These are phyloP conservation scores for Cladopsammia gracilis DNA, from an alignment of 64 coral and sea anemone genomes.

Conservation along the genomic window DNA sequence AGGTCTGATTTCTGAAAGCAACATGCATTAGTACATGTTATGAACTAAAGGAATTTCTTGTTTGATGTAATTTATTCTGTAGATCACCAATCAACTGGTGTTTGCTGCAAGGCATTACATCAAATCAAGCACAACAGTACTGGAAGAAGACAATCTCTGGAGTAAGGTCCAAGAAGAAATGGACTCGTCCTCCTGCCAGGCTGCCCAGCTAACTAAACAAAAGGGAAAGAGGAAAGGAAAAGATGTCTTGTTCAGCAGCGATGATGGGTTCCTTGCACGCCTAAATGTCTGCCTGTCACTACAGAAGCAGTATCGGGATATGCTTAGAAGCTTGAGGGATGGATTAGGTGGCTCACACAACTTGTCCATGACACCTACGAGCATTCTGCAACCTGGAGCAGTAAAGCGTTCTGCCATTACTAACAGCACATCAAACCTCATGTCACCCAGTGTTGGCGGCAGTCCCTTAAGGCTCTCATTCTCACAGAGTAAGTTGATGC, in stretches of 20 bases:
- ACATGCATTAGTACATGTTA: too few species aligned
- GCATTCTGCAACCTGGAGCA: constrained; percentile 34
- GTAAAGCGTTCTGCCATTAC: constrained; percentile 57
- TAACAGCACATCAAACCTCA: constrained; percentile 86
- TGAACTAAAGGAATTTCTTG: too few species aligned
- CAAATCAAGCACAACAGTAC: constrained; percentile 54
- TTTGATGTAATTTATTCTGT: background rate
- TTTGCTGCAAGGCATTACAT: constrained; percentile 83
- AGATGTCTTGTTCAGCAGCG: constrained; percentile 53
- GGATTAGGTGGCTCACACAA: constrained; percentile 82
- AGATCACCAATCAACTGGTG: constrained; percentile 98
- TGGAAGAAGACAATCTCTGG: constrained; percentile 95
- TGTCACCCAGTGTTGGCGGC: constrained; percentile 62
- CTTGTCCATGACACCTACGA: constrained; percentile 66
- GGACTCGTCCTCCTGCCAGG: background rate
- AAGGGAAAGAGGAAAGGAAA: constrained; percentile 81
- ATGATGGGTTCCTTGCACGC: constrained; percentile 86
- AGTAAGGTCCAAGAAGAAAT: constrained; percentile 86
- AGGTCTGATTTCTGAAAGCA: too few species aligned
- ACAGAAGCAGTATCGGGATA: constrained; percentile 97
- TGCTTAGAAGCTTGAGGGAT: constrained; percentile 90
- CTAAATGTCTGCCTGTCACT: constrained; percentile 88
- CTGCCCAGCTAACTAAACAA: constrained; percentile 21
- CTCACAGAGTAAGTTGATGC: constrained; percentile 71
- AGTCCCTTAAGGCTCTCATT: constrained; percentile 70